A percentile compares a stretch with the other conserved stretches of the same genome.
phyloP scores from a whole-genome alignment of 23 tunicate genomes.

The Trididemnum clinides region DNA sequence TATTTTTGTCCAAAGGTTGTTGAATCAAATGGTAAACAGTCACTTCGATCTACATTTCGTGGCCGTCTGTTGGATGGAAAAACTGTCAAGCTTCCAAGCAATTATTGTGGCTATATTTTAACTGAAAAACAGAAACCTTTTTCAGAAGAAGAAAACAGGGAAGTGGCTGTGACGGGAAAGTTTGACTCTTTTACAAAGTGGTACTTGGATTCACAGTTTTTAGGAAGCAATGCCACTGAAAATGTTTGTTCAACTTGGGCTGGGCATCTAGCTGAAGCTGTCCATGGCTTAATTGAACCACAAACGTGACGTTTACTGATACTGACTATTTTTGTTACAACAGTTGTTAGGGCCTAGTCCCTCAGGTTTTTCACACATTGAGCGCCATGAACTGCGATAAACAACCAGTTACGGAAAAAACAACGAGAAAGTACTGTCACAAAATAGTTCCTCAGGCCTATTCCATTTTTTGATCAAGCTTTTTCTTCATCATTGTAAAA shows the following conservation, averaged over 20 bases:
- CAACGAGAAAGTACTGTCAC: no score
- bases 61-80: slow-evolving; percentile 87
- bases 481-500: no score
- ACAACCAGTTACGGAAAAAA: no score
- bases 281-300: slow-evolving; percentile 50
- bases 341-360: no score
- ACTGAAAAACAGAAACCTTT: slow-evolving; percentile 65
- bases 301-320: no score
- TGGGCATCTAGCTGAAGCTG: slow-evolving; percentile 29
- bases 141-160: slow-evolving; percentile 64
- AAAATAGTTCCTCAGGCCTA: no score
- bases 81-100: slow-evolving; percentile 45
- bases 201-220: slow-evolving; percentile 72
- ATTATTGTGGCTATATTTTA: slow-evolving; percentile 49
- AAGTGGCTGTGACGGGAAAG: slow-evolving; percentile 40
- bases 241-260: slow-evolving; percentile 49
- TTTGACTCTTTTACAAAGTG: slow-evolving; percentile 71
- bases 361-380: no score
- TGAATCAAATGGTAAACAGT: background rate
- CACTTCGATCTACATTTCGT: slow-evolving; percentile 62
- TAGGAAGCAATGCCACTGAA: slow-evolving; percentile 42
- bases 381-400: no score
- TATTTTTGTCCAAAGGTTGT: slow-evolving; percentile 45
- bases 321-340: no score
- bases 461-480: no score